phyloP scores from a whole-genome alignment of 2,888 invertebrate species.

The Meandrusa payeni region DNA sequence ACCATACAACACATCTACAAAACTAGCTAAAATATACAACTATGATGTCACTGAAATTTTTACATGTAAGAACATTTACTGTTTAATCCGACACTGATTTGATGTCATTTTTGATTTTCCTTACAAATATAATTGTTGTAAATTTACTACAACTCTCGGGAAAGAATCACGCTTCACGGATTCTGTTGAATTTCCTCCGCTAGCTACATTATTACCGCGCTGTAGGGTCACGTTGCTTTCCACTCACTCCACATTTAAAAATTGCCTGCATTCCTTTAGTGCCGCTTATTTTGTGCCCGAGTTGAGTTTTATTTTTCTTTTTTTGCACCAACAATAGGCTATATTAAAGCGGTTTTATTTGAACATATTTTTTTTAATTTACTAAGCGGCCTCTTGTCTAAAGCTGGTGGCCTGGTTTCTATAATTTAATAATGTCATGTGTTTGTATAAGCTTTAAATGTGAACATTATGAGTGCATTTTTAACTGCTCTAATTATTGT shows the following conservation, averaged over 20 bases:
- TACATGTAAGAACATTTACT: no score
- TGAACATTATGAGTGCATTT: no score
- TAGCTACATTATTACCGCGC: conserved; percentile 56
- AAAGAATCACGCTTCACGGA: conserved; percentile 33
- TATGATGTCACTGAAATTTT: no score
- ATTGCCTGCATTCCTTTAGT: conserved; percentile 75
- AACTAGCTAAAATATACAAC: no score
- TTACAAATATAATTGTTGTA: no score
- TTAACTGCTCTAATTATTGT: no score
- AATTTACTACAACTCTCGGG: background rate
- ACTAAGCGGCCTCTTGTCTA: conserved; percentile 21
- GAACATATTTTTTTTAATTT: conserved; percentile 46
- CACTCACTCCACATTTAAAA: conserved; percentile 71
- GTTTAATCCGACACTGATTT: no score
- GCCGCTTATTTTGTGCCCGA: conserved; percentile 59
- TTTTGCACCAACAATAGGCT: conserved; percentile 46
- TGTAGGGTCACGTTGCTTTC: conserved; percentile 46
- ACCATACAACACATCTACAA: no score
- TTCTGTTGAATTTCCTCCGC: conserved; percentile 50
- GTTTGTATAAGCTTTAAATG: no score
- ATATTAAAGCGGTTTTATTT: conserved; percentile 53
- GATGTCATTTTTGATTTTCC: no score
- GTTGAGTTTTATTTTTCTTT: conserved; percentile 59
- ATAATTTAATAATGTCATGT: background rate
- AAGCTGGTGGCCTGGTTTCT: conserved; percentile 5